Evolutionary conservation across 1,140 invertebrate genomes (phyloP), one percentile per base, ranked within the genome.

Genomic region (Cyclargus thomasi): DNA sequence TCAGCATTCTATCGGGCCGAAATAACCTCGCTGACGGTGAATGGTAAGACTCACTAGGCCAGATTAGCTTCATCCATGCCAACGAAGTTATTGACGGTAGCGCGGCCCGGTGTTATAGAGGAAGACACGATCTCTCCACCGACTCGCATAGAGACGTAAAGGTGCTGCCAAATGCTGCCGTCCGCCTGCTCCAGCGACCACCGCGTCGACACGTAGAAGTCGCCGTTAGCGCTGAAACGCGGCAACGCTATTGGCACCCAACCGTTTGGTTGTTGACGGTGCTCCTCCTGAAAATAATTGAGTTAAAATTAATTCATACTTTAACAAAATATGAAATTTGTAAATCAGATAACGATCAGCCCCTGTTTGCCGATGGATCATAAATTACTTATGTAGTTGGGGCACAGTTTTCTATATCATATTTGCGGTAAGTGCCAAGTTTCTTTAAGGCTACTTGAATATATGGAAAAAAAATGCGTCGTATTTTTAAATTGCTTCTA

Each of bases 81-180:
- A 4, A 92, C 86, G 29, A 85, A 90, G 7, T 74, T 78, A 8
- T 84, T 82, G 21, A 90, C 90, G 21, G 92, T 92, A 39, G 82
- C 90, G 6, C 82, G 71, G 67, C 92, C 92, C 6, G 81, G 87
- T 6, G 86, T 88, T 17, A 85, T 73, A 0, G 81, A 79, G 23
- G 79, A 79, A 4, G 75, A 78, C 0, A 76, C 72, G 29, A 86
- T 78, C 4, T 72, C 53, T 2, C 81, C 79, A 4, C 76, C 71
- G 36, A 85, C 73, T 23, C 91, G 82, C 67, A 83, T 79, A 70
- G 86, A 86, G 65, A 91, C 73, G 20, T 81, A 81, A 57, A 92
- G 77, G 70, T 88, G 88, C 65, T 91, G 88, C 90, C 90, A 91
- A 53, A 80, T 80, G 29, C 70, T 77, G 0, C 81, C 81, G 57